Evolutionary conservation across 2,888 invertebrate species (phyloP).

Genomic region (Homarus gammarus): DNA sequence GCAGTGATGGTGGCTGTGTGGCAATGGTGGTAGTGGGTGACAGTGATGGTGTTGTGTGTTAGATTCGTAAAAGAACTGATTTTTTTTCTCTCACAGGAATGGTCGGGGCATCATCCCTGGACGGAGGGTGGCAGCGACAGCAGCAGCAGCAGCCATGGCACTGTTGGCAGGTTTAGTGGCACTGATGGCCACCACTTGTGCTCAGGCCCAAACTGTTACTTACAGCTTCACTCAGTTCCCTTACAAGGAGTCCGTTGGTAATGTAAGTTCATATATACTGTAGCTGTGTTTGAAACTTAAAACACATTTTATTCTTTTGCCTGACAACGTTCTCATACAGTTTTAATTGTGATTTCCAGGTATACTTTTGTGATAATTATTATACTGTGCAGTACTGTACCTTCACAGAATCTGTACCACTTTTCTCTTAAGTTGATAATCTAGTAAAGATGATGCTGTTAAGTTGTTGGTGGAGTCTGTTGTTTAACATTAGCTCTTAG

Average conservation of each 20-base stretch:
- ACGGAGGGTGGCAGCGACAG: background rate
- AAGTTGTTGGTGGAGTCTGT: too few species aligned
- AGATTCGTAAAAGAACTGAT: background rate
- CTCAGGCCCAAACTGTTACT: constrained; percentile 28
- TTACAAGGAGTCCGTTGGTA: constrained; percentile 70
- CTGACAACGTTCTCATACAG: too few species aligned
- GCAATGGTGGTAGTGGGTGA: background rate
- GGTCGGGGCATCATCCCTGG: background rate
- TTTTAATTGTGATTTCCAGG: too few species aligned
- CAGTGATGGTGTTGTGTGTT: background rate
- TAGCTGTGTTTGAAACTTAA: too few species aligned
- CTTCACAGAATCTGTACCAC: too few species aligned
- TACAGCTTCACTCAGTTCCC: constrained; percentile 70
- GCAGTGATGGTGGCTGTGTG: background rate
- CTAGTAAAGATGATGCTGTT: too few species aligned
- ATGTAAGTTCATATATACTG: constrained; percentile 49
- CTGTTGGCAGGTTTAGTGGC: background rate
- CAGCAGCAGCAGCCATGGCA: background rate
- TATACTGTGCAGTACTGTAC: too few species aligned
- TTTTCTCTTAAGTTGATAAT: too few species aligned
- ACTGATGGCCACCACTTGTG: constrained; percentile 10
- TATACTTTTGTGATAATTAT: too few species aligned
- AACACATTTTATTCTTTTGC: too few species aligned
- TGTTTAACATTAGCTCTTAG: too few species aligned
- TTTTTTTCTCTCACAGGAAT: background rate